A percentile compares a stretch with the other conserved stretches of the same genome.
phyloP scores from a whole-genome alignment of 2,797 vertebrate species.

The Bradypodion pumilum region DNA sequence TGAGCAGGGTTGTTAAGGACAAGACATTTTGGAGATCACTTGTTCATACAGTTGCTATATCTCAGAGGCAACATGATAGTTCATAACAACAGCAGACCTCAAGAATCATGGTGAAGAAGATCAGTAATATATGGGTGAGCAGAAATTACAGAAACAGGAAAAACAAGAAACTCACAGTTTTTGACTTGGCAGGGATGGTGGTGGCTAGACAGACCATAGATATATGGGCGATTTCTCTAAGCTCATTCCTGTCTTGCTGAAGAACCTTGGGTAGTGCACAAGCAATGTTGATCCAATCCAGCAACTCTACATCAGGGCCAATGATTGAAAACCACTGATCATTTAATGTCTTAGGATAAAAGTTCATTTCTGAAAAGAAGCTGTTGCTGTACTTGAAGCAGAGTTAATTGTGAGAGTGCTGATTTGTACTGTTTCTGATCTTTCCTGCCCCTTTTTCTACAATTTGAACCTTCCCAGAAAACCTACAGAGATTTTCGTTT shows the following conservation, averaged over 20 bases:
- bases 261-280: not conserved
- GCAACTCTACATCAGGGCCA: not conserved
- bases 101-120: too few species aligned
- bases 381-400: not conserved
- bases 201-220: not conserved
- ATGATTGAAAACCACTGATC: not conserved
- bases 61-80: too few species aligned
- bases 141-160: not conserved
- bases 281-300: not conserved
- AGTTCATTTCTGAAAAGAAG: not conserved
- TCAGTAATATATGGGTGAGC: not conserved
- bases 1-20: too few species aligned
- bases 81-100: too few species aligned
- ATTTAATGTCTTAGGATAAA: not conserved
- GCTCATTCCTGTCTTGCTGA: too few species aligned
- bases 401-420: not conserved
- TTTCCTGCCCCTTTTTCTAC: slow-evolving; percentile 7
- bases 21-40: too few species aligned
- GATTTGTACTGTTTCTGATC: not conserved
- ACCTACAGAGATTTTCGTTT: slow-evolving; percentile 98
- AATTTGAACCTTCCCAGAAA: slow-evolving; percentile 81
- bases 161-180: not conserved
- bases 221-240: not conserved
- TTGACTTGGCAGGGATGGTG: not conserved
- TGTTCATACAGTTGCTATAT: too few species aligned